Evolutionary conservation across 2,797 vertebrate species (phyloP).

Genomic region (Tiaroga cobitis): DNA sequence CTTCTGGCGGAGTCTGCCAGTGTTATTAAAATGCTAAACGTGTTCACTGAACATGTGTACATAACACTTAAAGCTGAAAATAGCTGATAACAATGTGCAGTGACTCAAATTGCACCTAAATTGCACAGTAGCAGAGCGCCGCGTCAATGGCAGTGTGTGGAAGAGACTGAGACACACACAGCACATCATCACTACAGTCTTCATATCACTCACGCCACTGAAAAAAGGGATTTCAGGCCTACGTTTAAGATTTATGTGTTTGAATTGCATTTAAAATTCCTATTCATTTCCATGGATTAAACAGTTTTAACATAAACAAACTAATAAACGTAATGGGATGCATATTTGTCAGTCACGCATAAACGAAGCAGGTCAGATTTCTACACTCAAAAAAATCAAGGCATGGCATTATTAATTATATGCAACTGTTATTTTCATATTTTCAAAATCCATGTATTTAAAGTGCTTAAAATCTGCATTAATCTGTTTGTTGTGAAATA

Average conservation of each 20-base stretch:
- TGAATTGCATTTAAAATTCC: neutral
- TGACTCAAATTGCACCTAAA: conserved; percentile 35
- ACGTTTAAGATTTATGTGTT: neutral
- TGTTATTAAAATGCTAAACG: conserved; percentile 48
- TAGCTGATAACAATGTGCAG: conserved; percentile 47
- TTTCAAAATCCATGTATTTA: neutral
- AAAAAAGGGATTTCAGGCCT: neutral
- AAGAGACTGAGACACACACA: conserved; percentile 34
- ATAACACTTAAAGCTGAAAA: conserved; percentile 46
- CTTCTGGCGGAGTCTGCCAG: conserved; percentile 24
- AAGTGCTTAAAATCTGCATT: neutral
- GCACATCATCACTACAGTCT: neutral
- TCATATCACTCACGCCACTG: neutral
- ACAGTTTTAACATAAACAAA: neutral
- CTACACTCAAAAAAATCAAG: too few relatives aligned
- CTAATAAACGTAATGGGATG: neutral
- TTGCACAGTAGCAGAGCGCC: conserved; percentile 42
- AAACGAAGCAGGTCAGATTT: neutral
- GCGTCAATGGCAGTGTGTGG: neutral
- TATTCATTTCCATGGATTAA: neutral
- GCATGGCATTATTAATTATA: too few relatives aligned
- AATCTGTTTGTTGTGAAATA: neutral
- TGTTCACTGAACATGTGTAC: conserved; percentile 34
- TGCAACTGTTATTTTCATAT: neutral
- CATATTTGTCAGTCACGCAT: neutral